Conservation (phyloP, 2,888 invertebrate species). For the Paralinhomoeus sp. region DNA sequence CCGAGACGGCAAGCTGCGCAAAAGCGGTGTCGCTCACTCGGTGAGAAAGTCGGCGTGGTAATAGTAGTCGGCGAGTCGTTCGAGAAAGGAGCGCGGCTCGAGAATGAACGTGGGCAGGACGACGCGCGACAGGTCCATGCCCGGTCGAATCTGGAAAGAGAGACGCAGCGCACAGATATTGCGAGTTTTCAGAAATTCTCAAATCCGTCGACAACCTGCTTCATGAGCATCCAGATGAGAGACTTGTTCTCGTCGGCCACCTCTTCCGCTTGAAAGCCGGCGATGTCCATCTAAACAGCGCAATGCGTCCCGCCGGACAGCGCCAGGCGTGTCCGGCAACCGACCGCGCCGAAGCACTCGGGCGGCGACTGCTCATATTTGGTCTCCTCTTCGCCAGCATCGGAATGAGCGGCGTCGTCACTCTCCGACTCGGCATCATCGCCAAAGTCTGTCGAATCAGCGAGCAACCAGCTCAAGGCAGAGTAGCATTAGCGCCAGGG, state of each 20-base stretch:
- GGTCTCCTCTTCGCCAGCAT: constrained; percentile 20
- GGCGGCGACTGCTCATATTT: constrained; percentile 3
- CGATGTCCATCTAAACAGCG: constrained; percentile 26
- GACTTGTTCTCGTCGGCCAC: constrained; percentile 82
- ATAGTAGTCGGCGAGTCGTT: constrained; percentile 74
- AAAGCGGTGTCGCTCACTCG: constrained; percentile 36
- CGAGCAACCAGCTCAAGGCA: no score
- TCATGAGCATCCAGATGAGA: constrained; percentile 71
- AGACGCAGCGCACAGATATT: no score
- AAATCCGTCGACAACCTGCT: constrained; percentile 53
- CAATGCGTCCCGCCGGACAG: background rate
- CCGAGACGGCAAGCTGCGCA: no score
- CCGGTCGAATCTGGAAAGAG: constrained; percentile 46
- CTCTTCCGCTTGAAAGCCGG: constrained; percentile 51
- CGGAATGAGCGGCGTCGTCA: constrained; percentile 26
- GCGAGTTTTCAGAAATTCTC: no score
- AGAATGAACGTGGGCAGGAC: constrained; percentile 78
- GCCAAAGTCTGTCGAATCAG: constrained; percentile 29
- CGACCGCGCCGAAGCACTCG: constrained; percentile 8
- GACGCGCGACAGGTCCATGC: constrained; percentile 81
- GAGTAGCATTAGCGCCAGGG: background rate
- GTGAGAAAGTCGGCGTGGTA: constrained; percentile 72
- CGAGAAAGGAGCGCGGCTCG: constrained; percentile 73
- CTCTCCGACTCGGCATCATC: constrained; percentile 42
- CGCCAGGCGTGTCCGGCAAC: background rate